Conservation (phyloP, 2,113 vertebrate genomes). For the Lethenteron camtschaticum region DNA sequence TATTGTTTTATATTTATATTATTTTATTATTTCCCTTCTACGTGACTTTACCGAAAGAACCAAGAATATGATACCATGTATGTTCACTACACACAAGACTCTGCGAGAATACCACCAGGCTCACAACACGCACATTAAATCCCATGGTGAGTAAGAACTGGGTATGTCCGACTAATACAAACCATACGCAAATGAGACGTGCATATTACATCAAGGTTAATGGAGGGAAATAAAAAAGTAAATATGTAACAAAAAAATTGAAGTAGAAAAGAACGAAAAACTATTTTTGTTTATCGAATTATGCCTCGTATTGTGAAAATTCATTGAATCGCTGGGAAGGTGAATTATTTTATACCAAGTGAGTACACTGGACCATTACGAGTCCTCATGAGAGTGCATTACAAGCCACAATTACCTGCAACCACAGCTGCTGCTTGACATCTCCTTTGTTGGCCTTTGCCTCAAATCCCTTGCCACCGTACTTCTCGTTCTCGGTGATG, state of each 20-base stretch:
- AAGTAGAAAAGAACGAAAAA: not conserved
- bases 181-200: no score
- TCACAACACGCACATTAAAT: no score
- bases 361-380: not conserved
- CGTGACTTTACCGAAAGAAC: no score
- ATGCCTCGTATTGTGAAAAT: not conserved
- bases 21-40: no score
- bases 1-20: no score
- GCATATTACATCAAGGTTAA: no score
- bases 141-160: no score
- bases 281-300: not conserved
- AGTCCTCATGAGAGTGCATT: not conserved
- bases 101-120: no score
- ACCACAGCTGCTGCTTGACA: slow-evolving; percentile 72
- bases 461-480: slow-evolving; percentile 66
- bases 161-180: no score
- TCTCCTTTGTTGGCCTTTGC: slow-evolving; percentile 63
- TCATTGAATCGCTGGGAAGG: not conserved
- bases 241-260: not conserved
- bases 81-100: no score
- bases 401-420: slow-evolving; percentile 31
- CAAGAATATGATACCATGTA: no score
- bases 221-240: not conserved
- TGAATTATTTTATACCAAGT: not conserved
- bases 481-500: slow-evolving; percentile 74